phyloP scores from a whole-genome alignment of 2,113 vertebrate genomes.

The Oryzias javanicus region DNA sequence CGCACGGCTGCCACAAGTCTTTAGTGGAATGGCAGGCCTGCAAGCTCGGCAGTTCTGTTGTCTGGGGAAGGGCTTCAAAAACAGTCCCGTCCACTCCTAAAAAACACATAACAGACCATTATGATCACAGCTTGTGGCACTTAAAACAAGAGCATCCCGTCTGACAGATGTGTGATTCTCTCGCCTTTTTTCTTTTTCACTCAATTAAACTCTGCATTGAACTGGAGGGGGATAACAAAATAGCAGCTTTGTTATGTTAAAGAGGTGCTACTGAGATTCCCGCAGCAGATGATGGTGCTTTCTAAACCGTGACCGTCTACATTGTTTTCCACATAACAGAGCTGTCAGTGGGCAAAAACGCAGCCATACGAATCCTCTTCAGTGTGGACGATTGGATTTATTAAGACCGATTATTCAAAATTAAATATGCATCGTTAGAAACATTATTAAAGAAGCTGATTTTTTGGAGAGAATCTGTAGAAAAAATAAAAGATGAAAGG shows the following conservation, averaged over 20 bases:
- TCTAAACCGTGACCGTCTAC: constrained; percentile 59
- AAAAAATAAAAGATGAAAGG: too few species aligned
- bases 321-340: constrained; percentile 58
- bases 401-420: constrained; percentile 23
- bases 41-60: constrained; percentile 68
- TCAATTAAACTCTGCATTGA: constrained; percentile 36
- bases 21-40: constrained; percentile 78
- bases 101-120: constrained; percentile 17
- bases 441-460: too few species aligned
- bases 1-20: constrained; percentile 85
- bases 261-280: constrained; percentile 50
- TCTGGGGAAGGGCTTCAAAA: constrained; percentile 85
- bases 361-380: constrained; percentile 59
- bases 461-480: too few species aligned
- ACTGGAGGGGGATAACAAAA: constrained; percentile 32
- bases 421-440: background rate
- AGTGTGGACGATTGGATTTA: constrained; percentile 27
- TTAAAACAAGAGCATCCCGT: constrained; percentile 40
- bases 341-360: constrained; percentile 54
- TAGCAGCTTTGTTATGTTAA: constrained; percentile 69
- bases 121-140: constrained; percentile 1
- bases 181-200: constrained; percentile 21
- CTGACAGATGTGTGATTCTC: background rate
- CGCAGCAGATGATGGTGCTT: constrained; percentile 46
- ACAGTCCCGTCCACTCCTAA: constrained; percentile 87